Base-by-base conservation (phyloP, 1,140 invertebrate species). In the Orchestia grillus region DNA sequence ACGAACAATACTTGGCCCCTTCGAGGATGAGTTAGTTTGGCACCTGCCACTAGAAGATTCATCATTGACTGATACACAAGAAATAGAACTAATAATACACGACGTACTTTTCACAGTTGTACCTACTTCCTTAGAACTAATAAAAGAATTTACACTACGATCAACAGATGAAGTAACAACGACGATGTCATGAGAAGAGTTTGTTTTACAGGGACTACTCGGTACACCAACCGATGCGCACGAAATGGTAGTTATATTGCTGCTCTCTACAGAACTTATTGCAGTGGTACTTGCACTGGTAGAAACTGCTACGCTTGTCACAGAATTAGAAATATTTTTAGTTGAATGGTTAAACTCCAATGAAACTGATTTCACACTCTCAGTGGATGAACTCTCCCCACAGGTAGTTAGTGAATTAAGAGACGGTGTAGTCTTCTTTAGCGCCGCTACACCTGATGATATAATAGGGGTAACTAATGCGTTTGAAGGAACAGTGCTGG, bases 1-100 rank as follows among this genome's bases (percentile, higher is more conserved):
- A 91, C 88, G 41, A 91, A 41, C 4, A 45, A 45, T 94, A 44
- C 40, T 45, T 44, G 92, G 44, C 92, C 44, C 92, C 44, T 45
- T 45, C 92, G 40, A 94, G 36, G 44, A 42, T 45, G 92, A 94
- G 19, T 47, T 94, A n/a, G 92, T 94, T 94, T 94, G 92, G 92
- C 92, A 94, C 92, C 47, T 44, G 36, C 40, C 92, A 94, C 92
- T 94, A 94, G 92, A 94, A 16, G 44, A 42, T 94, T 94, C 44
- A 94, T 94, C 92, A 45, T 19, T 47, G 44, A 47, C 43, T 94
- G 44, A 94, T 36, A 94, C 43, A 94, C 36, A 47, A 19, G 44
- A 94, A 36, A 47, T n/a, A 94, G 92, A 94, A 94, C 44, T 94
- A 77, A 77, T 77, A 77, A 77, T 77, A 77, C 62, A 77, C 62